Evolutionary conservation across 2,113 vertebrate genomes (phyloP).

Genomic region (Grammomys dolichurus): DNA sequence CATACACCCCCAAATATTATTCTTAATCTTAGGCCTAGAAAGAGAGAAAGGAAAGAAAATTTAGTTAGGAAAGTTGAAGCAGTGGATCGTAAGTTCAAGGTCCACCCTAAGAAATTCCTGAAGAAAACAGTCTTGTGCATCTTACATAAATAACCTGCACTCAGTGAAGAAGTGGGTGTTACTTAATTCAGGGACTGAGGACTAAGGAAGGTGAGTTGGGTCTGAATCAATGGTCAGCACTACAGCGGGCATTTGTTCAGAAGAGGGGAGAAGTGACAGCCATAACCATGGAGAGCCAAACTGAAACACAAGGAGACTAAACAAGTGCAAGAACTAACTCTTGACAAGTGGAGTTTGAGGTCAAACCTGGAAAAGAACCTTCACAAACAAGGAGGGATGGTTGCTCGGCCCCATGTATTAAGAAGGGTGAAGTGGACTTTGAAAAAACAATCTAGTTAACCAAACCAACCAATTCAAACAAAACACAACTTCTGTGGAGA

Average conservation of each 20-base stretch:
- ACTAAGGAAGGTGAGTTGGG: not conserved
- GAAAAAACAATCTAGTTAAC: not conserved
- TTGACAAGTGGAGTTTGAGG: not conserved
- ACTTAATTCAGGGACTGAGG: not conserved
- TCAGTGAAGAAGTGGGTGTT: not conserved
- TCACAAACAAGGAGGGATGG: not conserved
- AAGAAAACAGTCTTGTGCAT: slow-evolving; percentile 19
- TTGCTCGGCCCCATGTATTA: not conserved
- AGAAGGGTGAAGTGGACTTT: not conserved
- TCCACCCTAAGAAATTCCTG: not conserved
- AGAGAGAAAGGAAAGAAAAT: not conserved
- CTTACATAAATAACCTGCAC: not conserved
- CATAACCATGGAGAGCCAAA: not conserved
- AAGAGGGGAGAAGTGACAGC: not conserved
- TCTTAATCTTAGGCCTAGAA: not conserved
- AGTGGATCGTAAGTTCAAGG: not conserved
- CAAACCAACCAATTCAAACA: not conserved
- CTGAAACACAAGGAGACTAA: not conserved
- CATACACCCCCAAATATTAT: not conserved
- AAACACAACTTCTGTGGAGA: not conserved
- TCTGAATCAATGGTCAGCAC: not conserved
- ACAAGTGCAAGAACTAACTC: not conserved
- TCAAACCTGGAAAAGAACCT: not conserved
- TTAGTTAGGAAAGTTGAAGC: not conserved
- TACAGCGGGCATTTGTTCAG: not conserved